Evolutionary conservation across 2,113 vertebrate genomes (phyloP).

Genomic region (Clupea harengus): DNA sequence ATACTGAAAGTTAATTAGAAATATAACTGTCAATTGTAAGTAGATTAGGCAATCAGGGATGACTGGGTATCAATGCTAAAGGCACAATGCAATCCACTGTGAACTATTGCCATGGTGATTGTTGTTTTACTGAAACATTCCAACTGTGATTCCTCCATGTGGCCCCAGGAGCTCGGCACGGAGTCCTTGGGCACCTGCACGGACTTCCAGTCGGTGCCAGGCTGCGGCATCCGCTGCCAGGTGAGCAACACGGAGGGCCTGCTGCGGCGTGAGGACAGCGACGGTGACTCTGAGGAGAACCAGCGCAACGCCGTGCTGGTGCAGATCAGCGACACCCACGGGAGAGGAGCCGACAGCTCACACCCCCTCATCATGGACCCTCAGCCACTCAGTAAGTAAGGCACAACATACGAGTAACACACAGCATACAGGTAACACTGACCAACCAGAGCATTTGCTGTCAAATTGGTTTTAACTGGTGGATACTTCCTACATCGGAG

Average conservation of each 20-base stretch:
- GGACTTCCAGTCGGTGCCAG: conserved; percentile 93
- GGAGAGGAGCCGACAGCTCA: conserved; percentile 32
- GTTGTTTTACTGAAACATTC: background rate
- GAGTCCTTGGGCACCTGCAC: conserved; percentile 87
- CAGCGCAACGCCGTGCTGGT: conserved; percentile 81
- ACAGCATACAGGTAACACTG: no score
- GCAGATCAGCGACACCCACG: conserved; percentile 73
- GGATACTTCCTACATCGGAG: no score
- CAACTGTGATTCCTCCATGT: background rate
- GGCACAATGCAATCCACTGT: background rate
- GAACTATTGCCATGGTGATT: background rate
- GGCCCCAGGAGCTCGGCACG: conserved; percentile 78
- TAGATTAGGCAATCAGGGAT: no score
- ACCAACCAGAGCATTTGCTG: no score
- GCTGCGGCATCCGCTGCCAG: conserved; percentile 91
- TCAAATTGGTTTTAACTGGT: no score
- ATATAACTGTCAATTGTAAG: no score
- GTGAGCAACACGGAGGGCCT: conserved; percentile 86
- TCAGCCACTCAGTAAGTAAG: conserved; percentile 74
- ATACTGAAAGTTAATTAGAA: background rate
- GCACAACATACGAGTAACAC: background rate
- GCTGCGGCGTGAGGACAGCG: conserved; percentile 71
- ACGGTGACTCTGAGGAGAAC: conserved; percentile 79
- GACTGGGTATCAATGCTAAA: no score
- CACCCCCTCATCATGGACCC: conserved; percentile 86